phyloP scores from a whole-genome alignment of 1,140 invertebrate species.

The Bombus sylvicola region DNA sequence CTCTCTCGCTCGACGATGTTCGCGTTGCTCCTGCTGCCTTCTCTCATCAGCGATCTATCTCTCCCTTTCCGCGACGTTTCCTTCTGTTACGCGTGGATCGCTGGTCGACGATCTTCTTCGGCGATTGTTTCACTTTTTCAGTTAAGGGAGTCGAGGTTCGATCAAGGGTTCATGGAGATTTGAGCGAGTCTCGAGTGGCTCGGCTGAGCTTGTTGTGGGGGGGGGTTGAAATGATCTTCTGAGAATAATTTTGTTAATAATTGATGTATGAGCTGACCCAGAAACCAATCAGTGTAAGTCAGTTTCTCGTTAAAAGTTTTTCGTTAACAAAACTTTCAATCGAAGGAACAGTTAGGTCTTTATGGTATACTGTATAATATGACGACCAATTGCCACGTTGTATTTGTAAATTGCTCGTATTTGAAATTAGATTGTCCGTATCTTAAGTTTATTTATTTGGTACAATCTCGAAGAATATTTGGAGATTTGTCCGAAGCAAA shows the following conservation, averaged over 20 bases:
- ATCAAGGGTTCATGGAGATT: background rate
- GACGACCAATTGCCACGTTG: background rate
- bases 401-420: background rate
- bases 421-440: background rate
- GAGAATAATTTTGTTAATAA: too few relatives aligned
- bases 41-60: slow-evolving; percentile 45
- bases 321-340: background rate
- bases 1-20: background rate
- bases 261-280: too few relatives aligned
- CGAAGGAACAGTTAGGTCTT: background rate
- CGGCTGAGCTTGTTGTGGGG: too few relatives aligned
- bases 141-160: background rate
- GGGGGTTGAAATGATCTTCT: too few relatives aligned
- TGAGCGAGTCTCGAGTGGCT: too few relatives aligned
- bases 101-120: background rate
- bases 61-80: slow-evolving; percentile 8
- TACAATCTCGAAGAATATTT: background rate
- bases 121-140: background rate
- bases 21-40: slow-evolving; percentile 23
- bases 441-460: background rate
- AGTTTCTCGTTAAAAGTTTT: background rate
- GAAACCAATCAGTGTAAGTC: background rate
- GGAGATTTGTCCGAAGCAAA: too few relatives aligned
- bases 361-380: background rate
- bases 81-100: background rate